Base-by-base conservation (phyloP, 2,888 invertebrate genomes). In the Adelognathus sp. region DNA sequence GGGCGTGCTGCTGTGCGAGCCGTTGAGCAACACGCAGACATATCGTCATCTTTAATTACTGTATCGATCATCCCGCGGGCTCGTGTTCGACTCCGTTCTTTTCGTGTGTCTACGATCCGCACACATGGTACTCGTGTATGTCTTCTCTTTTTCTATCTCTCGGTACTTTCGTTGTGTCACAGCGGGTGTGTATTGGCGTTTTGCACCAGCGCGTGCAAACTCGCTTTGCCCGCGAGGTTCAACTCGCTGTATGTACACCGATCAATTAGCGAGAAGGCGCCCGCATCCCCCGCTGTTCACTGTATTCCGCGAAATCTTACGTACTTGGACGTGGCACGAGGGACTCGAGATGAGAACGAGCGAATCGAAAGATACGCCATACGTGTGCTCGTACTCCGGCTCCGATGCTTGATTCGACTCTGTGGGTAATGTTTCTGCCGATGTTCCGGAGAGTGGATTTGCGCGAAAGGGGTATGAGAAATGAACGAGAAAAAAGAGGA, bases 21-120 rank as follows among this genome's bases (percentile, higher is more conserved):
- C 18, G 41, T 31, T 61, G 29, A 66, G 63, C 66, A 66, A 74
- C 72, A 60, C 70, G n/a, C 27, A 16, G 73, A 79, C 76, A 74
- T 76, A 76, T 79, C 76, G 79, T 81, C 81, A 79, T 79, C 76
- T 70, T 79, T 81, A 81, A 81, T 81, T 79, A 76, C 81, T 75
- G 81, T 81, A 81, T 79, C 73, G 77, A 75, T 81, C 54, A 75
- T 77, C 66, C 44, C 9, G 16, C 46, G 33, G 33, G 31, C 52
- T 31, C 29, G 50, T 21, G 41, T 16, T 56, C 36, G 46, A 54
- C 44, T 31, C 46, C 9, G n/a, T 21, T 56, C 73, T 54, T 52
- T 61, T 27, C 41, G n/a, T n/a, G n/a, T n/a, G n/a, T n/a, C n/a
- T n/a, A n/a, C n/a, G n/a, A n/a, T n/a, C n/a, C n/a, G n/a, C n/a